phyloP scores from a whole-genome alignment of 2,797 vertebrate species.

The Acanthurus lineatus region DNA sequence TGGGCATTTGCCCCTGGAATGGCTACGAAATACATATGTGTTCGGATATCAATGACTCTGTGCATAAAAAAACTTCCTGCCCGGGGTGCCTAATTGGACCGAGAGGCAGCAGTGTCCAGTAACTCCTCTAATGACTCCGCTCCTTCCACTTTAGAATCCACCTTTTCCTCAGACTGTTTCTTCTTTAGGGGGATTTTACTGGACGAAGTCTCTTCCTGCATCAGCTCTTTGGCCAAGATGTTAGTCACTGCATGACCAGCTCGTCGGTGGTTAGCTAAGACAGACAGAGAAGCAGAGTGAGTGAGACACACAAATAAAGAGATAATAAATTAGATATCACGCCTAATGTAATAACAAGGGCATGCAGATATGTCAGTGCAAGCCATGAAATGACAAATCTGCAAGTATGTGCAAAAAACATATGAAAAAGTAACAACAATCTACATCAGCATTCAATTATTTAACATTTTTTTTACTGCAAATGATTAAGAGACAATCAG shows the following conservation, averaged over 20 bases:
- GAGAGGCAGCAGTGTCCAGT: conserved; percentile 70
- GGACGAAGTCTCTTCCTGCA: conserved; percentile 85
- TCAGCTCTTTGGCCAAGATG: conserved; percentile 91
- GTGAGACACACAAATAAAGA: conserved; percentile 3
- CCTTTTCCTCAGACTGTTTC: conserved; percentile 52
- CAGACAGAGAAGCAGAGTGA: conserved; percentile 43
- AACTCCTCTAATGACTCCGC: conserved; percentile 83
- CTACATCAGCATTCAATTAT: conserved; percentile 1
- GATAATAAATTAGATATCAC: not conserved
- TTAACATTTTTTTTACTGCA: too few relatives aligned
- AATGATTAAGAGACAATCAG: too few relatives aligned
- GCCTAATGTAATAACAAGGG: not conserved
- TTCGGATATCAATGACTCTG: conserved; percentile 32
- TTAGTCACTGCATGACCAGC: conserved; percentile 91
- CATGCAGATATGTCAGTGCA: conserved; percentile 45
- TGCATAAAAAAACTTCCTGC: not conserved
- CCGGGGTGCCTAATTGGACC: conserved; percentile 75
- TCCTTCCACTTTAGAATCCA: conserved; percentile 67
- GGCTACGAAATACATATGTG: conserved; percentile 29
- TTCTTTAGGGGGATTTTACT: conserved; percentile 58
- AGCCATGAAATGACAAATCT: conserved; percentile 40
- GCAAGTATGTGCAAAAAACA: conserved; percentile 21
- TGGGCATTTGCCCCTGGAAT: conserved; percentile 49
- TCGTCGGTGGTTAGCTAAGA: conserved; percentile 89
- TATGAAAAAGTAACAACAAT: not conserved